Conservation (phyloP, 2,113 vertebrate genomes). For the Rana temporaria region DNA sequence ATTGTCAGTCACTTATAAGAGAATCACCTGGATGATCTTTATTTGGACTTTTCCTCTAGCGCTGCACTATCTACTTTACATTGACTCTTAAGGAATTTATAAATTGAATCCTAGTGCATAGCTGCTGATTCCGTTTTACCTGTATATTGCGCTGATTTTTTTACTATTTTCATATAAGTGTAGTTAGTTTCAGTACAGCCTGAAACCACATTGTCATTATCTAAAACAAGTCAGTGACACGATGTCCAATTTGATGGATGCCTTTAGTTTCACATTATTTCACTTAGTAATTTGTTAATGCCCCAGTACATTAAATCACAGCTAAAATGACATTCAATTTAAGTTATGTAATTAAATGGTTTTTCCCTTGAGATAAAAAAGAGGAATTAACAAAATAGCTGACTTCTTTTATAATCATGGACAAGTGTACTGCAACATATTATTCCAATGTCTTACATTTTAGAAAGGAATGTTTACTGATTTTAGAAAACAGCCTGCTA, state of each 20-base stretch:
- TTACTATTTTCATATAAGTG: no score
- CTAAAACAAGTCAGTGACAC: neutral
- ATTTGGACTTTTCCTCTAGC: no score
- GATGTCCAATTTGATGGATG: conserved; percentile 8
- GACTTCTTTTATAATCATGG: neutral
- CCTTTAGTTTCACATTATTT: neutral
- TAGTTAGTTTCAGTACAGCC: neutral
- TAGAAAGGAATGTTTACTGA: neutral
- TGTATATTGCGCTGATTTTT: no score
- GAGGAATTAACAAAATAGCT: neutral
- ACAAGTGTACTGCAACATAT: neutral
- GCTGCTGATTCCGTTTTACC: no score
- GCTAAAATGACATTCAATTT: conserved; percentile 26
- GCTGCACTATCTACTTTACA: no score
- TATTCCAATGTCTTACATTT: neutral
- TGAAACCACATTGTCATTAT: neutral
- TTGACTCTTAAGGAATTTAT: no score
- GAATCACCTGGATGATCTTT: no score
- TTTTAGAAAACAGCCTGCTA: no score
- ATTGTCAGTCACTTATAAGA: no score
- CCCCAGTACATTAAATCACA: conserved; percentile 25
- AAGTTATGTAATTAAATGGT: conserved; percentile 22
- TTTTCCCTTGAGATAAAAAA: neutral
- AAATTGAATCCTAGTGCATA: no score
- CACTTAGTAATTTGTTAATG: conserved; percentile 27